Conservation (phyloP, 2,113 vertebrate species). For the Eidolon helvum region DNA sequence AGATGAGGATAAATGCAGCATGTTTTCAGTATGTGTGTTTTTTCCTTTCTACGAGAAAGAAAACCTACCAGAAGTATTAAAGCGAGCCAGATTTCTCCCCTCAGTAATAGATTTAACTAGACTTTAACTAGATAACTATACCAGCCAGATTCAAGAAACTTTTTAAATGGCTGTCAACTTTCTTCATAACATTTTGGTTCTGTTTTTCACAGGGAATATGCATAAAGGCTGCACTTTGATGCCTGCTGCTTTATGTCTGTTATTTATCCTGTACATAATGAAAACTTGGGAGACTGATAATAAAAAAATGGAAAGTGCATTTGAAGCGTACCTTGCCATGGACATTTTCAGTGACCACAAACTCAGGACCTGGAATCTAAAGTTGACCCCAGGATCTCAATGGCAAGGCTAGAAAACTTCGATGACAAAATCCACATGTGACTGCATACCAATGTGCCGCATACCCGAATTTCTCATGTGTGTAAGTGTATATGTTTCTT, state of each 20-base stretch:
- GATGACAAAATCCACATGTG: too few species aligned
- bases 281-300: not conserved
- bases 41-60: not conserved
- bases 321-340: not conserved
- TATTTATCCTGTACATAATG: not conserved
- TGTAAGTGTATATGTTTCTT: not conserved
- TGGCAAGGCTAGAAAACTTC: not conserved
- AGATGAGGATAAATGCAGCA: not conserved
- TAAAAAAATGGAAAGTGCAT: not conserved
- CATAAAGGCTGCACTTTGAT: not conserved
- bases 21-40: not conserved
- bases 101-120: not conserved
- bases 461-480: not conserved
- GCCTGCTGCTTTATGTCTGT: not conserved
- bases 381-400: not conserved
- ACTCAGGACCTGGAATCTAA: not conserved
- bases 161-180: not conserved
- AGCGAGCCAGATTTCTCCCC: not conserved
- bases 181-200: not conserved
- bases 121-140: not conserved
- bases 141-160: not conserved
- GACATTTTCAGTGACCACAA: not conserved
- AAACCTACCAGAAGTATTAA: not conserved
- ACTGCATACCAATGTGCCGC: accelerated
- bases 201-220: not conserved